These are phyloP conservation scores for Paramuricea clavata DNA, from an alignment of 92 coral and sea anemone species.

Conservation along the genomic window DNA sequence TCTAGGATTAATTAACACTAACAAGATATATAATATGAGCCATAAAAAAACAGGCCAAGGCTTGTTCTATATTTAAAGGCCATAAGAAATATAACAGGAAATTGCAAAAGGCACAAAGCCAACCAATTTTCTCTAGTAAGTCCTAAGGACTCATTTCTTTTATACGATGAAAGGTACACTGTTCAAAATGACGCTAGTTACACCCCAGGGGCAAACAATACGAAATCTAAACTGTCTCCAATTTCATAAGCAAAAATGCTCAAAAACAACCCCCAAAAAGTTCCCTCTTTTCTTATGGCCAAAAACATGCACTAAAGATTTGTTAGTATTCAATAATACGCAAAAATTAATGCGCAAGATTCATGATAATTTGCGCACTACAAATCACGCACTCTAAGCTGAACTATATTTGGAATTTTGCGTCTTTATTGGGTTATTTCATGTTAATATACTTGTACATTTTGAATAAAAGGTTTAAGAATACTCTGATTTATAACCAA, in stretches of 20 bases:
- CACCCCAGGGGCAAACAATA: conserved; percentile 9
- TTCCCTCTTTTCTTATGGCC: background rate
- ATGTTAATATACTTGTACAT: too few relatives aligned
- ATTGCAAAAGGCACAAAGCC: background rate
- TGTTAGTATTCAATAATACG: background rate
- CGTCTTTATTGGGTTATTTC: background rate
- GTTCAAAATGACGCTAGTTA: background rate
- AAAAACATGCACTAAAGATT: background rate
- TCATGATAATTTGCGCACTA: background rate
- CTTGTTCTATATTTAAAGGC: background rate
- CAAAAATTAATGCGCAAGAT: background rate
- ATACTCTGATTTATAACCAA: too few relatives aligned
- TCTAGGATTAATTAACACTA: background rate
- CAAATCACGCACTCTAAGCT: too few relatives aligned
- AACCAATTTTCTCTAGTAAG: background rate
- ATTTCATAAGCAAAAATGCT: background rate
- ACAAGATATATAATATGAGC: background rate
- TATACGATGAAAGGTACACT: background rate
- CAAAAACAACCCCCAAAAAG: background rate
- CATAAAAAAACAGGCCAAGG: background rate
- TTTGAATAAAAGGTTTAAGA: background rate
- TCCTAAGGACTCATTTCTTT: background rate
- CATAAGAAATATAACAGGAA: background rate
- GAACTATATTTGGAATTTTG: background rate
- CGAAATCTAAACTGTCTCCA: background rate